Base-by-base conservation (phyloP, 2,113 vertebrate species). In the Ciconia maguari region DNA sequence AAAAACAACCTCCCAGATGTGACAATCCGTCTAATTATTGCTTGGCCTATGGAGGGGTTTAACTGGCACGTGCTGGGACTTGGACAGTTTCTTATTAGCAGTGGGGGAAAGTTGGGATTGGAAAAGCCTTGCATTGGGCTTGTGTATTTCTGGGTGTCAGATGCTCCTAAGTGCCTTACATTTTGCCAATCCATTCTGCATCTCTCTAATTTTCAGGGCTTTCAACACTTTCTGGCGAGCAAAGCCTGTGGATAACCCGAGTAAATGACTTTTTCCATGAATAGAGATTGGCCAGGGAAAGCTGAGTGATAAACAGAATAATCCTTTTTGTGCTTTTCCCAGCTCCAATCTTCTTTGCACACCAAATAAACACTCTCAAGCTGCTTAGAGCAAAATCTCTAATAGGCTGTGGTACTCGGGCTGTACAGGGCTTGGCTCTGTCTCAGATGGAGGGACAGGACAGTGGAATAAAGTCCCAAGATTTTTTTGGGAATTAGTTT, bases 321-420 rank as follows among this genome's bases (percentile, higher is more conserved):
- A 97, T 96, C 96, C 97, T 97, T 97, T 96, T 96, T 97, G 94
- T 97, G 94, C 97, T 69, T 96, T 96, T 95, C 97, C 97, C 96
- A 87, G 96, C 96, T 96, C 94, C 96, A 97, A 96, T 97, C 97
- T 97, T 94, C 97, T 97, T 96, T 97, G 95, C 97, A 97, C 96
- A 97, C 95, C 97, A 97, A 96, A 97, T 97, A 97, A 98, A 98
- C 97, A 96, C 96, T 97, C 94, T 93, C 97, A 98, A 97, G 96
- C 97, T 96, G 96, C 96, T 97, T 96, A 97, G 94, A 96, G 97
- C 94, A 94, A 96, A 97, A 96, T 95, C 96, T 97, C 85, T 94
- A 94, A 95, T 90, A 96, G 95, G 93, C 95, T 84, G 93, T 58
- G 90, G 95, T 96, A 46, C 92, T 90, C 36, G 92, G 96, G 94